phyloP scores from a whole-genome alignment of 2,888 invertebrate species.

The Chrysomela aeneicollis region DNA sequence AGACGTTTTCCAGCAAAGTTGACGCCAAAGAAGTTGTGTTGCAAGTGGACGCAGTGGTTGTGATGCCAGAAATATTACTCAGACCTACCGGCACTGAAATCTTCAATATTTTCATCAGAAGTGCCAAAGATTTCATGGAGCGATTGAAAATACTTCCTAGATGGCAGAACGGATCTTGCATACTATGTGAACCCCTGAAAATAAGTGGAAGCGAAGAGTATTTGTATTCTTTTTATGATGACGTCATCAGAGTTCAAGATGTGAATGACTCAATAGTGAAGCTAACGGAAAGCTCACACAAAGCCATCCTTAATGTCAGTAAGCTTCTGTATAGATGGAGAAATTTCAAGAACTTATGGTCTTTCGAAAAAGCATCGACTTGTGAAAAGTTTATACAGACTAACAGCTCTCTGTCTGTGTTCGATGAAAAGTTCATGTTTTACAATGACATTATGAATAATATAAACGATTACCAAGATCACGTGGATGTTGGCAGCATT shows the following conservation, averaged over 20 bases:
- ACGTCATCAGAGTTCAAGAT: conserved; percentile 75
- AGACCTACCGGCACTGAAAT: conserved; percentile 80
- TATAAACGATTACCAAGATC: conserved; percentile 63
- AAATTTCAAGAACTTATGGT: conserved; percentile 79
- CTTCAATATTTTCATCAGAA: conserved; percentile 77
- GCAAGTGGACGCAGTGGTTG: conserved; percentile 79
- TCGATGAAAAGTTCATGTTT: conserved; percentile 86
- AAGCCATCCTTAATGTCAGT: conserved; percentile 71
- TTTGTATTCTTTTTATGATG: conserved; percentile 81
- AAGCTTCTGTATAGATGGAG: conserved; percentile 72
- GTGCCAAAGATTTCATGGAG: conserved; percentile 79
- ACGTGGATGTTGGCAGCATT: conserved; percentile 73
- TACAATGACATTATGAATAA: conserved; percentile 76
- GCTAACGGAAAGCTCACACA: conserved; percentile 73
- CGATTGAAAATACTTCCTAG: conserved; percentile 79
- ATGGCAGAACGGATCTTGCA: conserved; percentile 86
- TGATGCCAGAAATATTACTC: conserved; percentile 78
- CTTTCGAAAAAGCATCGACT: conserved; percentile 74
- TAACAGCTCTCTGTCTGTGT: conserved; percentile 69
- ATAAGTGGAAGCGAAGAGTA: conserved; percentile 66
- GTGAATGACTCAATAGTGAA: conserved; percentile 73
- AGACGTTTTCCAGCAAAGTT: conserved; percentile 68
- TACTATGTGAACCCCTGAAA: conserved; percentile 73
- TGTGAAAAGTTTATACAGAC: conserved; percentile 81
- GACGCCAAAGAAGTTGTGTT: conserved; percentile 70